Evolutionary conservation across 2,797 vertebrate species (phyloP).

Genomic region (Serranus cabrilla): DNA sequence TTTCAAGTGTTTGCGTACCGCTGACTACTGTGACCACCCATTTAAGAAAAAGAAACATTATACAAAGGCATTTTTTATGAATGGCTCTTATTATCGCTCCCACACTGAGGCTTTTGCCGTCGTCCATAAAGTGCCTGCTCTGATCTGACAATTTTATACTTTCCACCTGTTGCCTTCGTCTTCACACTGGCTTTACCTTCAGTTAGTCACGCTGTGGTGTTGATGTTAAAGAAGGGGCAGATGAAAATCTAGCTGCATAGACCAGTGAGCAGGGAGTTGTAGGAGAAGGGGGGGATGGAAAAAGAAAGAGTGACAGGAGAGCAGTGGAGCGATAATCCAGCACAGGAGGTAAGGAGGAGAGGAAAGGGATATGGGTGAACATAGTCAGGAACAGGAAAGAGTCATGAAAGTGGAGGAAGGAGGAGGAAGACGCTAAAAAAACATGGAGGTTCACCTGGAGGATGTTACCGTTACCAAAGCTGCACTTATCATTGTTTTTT

Average conservation of each 20-base stretch:
- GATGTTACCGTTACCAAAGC: conserved; percentile 21
- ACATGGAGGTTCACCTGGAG: conserved; percentile 3
- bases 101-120: conserved; percentile 25
- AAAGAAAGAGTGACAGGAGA: conserved; percentile 44
- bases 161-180: conserved; percentile 72
- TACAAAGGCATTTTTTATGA: conserved; percentile 25
- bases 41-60: conserved; percentile 7
- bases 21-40: conserved; percentile 11
- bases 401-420: conserved; percentile 47
- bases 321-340: conserved; percentile 32
- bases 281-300: conserved; percentile 26
- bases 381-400: conserved; percentile 45
- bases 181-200: conserved; percentile 51
- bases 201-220: conserved; percentile 59
- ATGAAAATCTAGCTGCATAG: conserved; percentile 52
- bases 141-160: conserved; percentile 59
- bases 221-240: conserved; percentile 34
- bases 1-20: conserved; percentile 18
- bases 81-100: conserved; percentile 16
- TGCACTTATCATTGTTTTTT: conserved; percentile 3
- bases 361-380: conserved; percentile 51
- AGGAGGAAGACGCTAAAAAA: conserved; percentile 38
- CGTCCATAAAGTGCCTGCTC: conserved; percentile 1
- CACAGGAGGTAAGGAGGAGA: conserved; percentile 46
- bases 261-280: conserved; percentile 24